Evolutionary conservation across 1,140 invertebrate species (phyloP).

Genomic region (Coboldia fuscipes): DNA sequence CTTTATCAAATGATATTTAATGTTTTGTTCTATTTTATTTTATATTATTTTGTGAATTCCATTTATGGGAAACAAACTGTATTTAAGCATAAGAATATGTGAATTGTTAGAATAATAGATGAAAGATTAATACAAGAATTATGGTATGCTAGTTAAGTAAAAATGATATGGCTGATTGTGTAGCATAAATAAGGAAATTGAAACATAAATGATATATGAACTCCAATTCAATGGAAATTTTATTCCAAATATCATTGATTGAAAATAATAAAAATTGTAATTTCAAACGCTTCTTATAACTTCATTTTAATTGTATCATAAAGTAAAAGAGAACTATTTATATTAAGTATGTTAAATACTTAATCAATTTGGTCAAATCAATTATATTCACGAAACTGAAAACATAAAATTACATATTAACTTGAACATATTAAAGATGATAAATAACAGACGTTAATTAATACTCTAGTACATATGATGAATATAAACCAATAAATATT

Average conservation of each 20-base stretch:
- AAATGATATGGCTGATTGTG: slow-evolving; percentile 2
- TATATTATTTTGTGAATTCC: no score
- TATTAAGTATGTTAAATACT: background rate
- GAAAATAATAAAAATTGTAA: slow-evolving; percentile 4
- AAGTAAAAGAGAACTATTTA: background rate
- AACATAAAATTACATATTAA: background rate
- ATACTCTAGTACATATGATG: no score
- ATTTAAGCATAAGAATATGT: no score
- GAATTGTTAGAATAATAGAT: no score
- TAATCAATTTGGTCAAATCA: background rate
- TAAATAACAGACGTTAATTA: no score
- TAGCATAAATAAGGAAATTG: slow-evolving; percentile 1
- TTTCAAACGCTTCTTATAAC: background rate
- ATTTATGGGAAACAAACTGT: no score
- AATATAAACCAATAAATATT: no score
- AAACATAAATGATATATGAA: background rate
- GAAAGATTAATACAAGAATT: background rate
- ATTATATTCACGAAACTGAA: background rate
- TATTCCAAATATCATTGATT: slow-evolving; percentile 6
- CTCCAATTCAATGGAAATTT: slow-evolving; percentile 4
- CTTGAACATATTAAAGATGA: background rate
- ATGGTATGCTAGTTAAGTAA: background rate
- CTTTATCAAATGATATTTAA: no score
- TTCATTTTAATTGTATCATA: background rate
- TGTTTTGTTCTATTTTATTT: no score